A percentile compares a stretch with the other conserved stretches of the same genome.
phyloP scores from a whole-genome alignment of 2,797 vertebrate genomes.

The Poeciliopsis infans region DNA sequence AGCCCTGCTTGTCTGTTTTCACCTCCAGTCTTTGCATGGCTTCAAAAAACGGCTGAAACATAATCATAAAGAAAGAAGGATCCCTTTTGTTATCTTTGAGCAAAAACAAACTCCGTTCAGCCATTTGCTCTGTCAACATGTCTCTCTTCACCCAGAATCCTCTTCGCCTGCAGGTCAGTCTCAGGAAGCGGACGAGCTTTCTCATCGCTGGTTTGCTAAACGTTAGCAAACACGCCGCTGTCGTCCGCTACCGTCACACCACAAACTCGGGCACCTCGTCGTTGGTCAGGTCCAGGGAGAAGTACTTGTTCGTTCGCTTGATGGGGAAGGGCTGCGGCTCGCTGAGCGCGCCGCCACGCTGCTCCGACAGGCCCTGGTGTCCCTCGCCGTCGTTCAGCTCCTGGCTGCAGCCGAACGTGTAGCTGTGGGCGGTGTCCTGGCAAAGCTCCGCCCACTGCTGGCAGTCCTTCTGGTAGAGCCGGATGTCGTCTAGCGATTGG shows the following conservation, averaged over 20 bases:
- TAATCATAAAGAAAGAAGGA: slow-evolving; percentile 30
- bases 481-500: slow-evolving; percentile 95
- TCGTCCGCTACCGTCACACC: slow-evolving; percentile 79
- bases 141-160: slow-evolving; percentile 29
- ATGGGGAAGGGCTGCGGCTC: slow-evolving; percentile 86
- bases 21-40: slow-evolving; percentile 14
- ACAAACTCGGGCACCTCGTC: slow-evolving; percentile 97
- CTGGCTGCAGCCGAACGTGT: slow-evolving; percentile 94
- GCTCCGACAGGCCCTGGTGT: slow-evolving; percentile 90
- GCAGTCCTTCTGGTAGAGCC: slow-evolving; percentile 95
- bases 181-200: slow-evolving; percentile 13
- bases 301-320: slow-evolving; percentile 98
- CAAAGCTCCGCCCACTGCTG: slow-evolving; percentile 91
- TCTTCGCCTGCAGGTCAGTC: slow-evolving; percentile 26
- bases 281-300: slow-evolving; percentile 93
- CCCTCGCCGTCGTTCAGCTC: slow-evolving; percentile 84
- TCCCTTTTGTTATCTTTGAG: slow-evolving; percentile 69
- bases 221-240: slow-evolving; percentile 12
- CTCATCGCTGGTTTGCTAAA: slow-evolving; percentile 5
- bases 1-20: neutral
- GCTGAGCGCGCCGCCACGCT: slow-evolving; percentile 86
- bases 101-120: slow-evolving; percentile 38
- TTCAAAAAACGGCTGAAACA: slow-evolving; percentile 18
- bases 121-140: slow-evolving; percentile 30
- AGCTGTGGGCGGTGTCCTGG: slow-evolving; percentile 98